Evolutionary conservation across 92 coral and sea anemone species (phyloP), one percentile per base, ranked within the genome.

Genomic region (Porites evermanni): DNA sequence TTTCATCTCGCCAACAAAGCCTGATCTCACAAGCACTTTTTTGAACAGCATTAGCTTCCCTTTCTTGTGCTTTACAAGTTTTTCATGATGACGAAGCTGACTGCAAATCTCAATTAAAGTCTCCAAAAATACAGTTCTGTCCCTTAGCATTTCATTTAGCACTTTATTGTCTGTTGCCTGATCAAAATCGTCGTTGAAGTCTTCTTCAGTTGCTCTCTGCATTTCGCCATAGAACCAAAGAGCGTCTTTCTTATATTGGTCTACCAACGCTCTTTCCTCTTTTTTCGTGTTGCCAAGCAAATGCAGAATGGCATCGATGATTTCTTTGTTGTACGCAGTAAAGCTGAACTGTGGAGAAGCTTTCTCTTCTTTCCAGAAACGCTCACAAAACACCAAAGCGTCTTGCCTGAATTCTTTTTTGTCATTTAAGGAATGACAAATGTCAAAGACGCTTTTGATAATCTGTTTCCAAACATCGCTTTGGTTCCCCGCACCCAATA

Each of bases 381-480:
- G 47, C 73, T 53, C 6, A 38, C 74, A 79, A 79, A 79, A 79
- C 50, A 0, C 12, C 13, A 79, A 12, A 2, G 74, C 74, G 14
- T 77, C 81, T 23, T 58, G 16, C 12, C 60, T 56, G 0, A 56
- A 32, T 0, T 32, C 3, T 32, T 32, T 0, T 13, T 32, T 1
- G 0, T 32, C 38, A 8, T 10, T 13, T 18, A 53, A 21, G 13
- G 3, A 52, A 0, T 53, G 18, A 32, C 2, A 47, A 86, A 88
- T 84, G 12, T 59, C 70, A 12, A 44, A 6, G 58, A 89, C 64
- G 60, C 89, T 73, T 2, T 66, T 67, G 17, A 79, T 80, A 29
- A 86, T 90, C 73, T 0, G 16, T 2, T 58, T 24, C 80, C 91
- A 79, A 17, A 79, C 89, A 16, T 21, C 58, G 61, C 44, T 32